Conservation (phyloP, 2,888 invertebrate species). For the Horisme vitalbata region DNA sequence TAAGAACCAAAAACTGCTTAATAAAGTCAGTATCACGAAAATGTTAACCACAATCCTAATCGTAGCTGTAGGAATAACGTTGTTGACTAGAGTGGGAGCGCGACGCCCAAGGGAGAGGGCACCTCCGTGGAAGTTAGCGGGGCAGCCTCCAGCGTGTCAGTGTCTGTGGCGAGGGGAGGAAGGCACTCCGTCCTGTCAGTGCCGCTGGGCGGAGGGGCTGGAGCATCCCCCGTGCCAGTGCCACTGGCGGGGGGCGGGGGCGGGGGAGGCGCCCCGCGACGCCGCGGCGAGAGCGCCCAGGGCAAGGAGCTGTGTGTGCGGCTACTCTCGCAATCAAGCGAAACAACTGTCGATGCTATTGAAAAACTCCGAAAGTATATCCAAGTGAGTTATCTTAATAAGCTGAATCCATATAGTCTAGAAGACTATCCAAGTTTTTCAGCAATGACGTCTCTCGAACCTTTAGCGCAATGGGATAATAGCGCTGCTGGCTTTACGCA, state of each 20-base stretch:
- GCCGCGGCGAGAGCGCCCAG: conserved; percentile 9
- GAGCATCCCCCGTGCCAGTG: no score
- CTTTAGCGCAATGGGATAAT: no score
- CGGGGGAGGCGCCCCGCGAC: conserved; percentile 19
- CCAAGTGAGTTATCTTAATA: conserved; percentile 53
- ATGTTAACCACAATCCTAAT: conserved; percentile 16
- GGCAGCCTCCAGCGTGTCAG: conserved; percentile 32
- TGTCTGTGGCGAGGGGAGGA: conserved; percentile 18
- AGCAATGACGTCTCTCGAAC: no score
- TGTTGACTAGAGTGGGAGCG: conserved; percentile 70
- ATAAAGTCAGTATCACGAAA: no score
- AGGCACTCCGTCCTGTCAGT: no score
- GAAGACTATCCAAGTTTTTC: no score
- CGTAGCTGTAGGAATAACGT: conserved; percentile 52
- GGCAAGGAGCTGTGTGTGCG: conserved; percentile 42
- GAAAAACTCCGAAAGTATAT: conserved; percentile 62
- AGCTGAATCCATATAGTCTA: no score
- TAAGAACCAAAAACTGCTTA: no score
- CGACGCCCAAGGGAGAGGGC: conserved; percentile 34
- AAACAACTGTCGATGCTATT: conserved; percentile 58
- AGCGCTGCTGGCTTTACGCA: no score
- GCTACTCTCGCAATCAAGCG: conserved; percentile 53
- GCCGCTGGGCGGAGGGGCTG: no score
- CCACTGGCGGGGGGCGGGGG: no score
- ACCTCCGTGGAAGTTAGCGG: conserved; percentile 42